Evolutionary conservation across 2,113 vertebrate species (phyloP).

Genomic region (Scolopax mira): DNA sequence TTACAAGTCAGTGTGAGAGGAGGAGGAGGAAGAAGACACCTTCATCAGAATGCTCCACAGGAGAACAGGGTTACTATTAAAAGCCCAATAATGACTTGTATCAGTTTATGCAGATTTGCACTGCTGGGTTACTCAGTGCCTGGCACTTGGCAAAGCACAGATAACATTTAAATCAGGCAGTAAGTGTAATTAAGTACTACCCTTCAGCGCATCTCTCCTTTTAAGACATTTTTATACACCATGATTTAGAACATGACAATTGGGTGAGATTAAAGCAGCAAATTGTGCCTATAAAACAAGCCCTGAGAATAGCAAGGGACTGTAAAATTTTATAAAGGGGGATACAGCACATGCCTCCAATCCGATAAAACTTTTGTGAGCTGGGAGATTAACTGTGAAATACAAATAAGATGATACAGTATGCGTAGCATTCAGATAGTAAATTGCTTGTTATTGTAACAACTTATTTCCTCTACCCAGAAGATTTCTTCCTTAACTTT

Average conservation of each 20-base stretch:
- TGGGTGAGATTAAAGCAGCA: conserved; percentile 79
- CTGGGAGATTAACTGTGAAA: conserved; percentile 76
- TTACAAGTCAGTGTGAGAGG: not conserved
- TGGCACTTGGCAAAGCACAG: conserved; percentile 62
- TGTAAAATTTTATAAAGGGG: conserved; percentile 79
- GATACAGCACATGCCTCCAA: conserved; percentile 72
- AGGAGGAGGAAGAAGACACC: not conserved
- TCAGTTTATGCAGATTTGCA: conserved; percentile 73
- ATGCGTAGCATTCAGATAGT: conserved; percentile 39
- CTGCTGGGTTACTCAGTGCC: conserved; percentile 50
- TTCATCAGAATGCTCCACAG: conserved; percentile 32
- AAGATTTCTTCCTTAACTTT: conserved; percentile 32
- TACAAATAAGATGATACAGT: conserved; percentile 73
- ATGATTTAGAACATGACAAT: conserved; percentile 81
- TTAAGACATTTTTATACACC: conserved; percentile 75
- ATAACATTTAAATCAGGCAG: conserved; percentile 76
- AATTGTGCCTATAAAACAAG: conserved; percentile 80
- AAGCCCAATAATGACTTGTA: conserved; percentile 66
- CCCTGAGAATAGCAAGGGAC: conserved; percentile 74
- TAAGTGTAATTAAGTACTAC: conserved; percentile 81
- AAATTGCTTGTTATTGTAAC: conserved; percentile 68
- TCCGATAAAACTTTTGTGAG: conserved; percentile 78
- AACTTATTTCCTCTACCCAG: conserved; percentile 57
- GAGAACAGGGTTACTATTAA: conserved; percentile 43
- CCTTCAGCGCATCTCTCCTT: conserved; percentile 73